Base-by-base conservation (phyloP, 2,113 vertebrate genomes). In the Lanius collurio region DNA sequence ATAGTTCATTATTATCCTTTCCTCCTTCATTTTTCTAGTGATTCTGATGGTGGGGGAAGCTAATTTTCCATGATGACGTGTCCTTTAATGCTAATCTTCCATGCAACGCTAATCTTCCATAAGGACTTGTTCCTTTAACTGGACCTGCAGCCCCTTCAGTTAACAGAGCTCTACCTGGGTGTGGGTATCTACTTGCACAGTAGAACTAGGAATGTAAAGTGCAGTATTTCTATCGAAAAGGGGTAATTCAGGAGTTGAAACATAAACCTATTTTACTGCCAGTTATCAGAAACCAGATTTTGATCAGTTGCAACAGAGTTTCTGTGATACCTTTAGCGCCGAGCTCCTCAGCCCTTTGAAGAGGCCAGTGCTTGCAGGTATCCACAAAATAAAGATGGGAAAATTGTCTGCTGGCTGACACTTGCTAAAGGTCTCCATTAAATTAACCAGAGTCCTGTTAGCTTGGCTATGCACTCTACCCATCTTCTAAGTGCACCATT, bases 21-120 rank as follows among this genome's bases (percentile, higher is more conserved):
- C 31, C 3, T 47, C 9, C 11, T 39, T 19, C 11, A 24, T 63
- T 57, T 50, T 83, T 31, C 27, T 62, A 42, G 17, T 33, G 6
- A n/a, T 67, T 62, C n/a, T 41, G 15, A 19, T 74, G 19, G 24
- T 69, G 14, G 6, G 11, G 39, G 33, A 55, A 47, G 30, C n/a
- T 53, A 15, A 18, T n/a, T 7, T n/a, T 67, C 33, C 23, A 20
- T 10, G 19, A 24, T 44, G 15, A 10, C 5, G 1, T 24, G 9
- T 74, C 27, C 41, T 82, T 33, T 39, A 52, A 28, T 59, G 15
- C 6, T 44, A 15, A 14, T 46, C 18, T 59, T 65, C 37, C 15
- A 2, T 17, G 23, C 56, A 63, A 22, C 0, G 0, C 50, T 57
- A 13, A 27, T 13, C 31, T 65, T 67, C 28, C 20, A 4, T 56